Base-by-base conservation (phyloP, 2,797 vertebrate genomes). In the Lutjanus campechanus region DNA sequence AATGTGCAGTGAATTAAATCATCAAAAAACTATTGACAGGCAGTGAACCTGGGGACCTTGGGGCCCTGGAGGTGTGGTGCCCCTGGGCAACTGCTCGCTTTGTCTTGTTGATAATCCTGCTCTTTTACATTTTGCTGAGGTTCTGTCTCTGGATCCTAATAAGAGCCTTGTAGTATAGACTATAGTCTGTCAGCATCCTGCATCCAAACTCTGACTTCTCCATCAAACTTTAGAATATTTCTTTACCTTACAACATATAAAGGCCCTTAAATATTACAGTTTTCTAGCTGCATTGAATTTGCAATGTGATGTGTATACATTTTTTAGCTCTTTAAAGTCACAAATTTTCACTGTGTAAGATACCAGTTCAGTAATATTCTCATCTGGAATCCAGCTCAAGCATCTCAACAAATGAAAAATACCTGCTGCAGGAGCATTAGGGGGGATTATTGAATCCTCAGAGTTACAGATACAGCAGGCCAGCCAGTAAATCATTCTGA, bases 201-300 rank as follows among this genome's bases (percentile, higher is more conserved):
- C 40, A 22, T n/a, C 47, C 11, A 58, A 41, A 22, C 1, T 61
- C 20, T 16, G 17, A 36, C 29, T 36, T 16, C 16, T 64, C 55
- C 19, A 22, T 40, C 25, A 56, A 56, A 19, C 22, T 64, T 36
- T 16, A n/a, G 4, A 41, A 8, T 8, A 22, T 73, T 73, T 47
- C n/a, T 44, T 63, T 43, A 40, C 16, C 9, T 29, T 49, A 49
- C 44, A 68, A 76, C 15, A 50, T 58, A 20, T 59, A n/a, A 75
- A 59, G 16, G 16, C 20, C 19, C 16, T 15, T 43, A 2, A 11
- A 25, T 11, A 29, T 43, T 29, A 53, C n/a, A 51, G 29, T 50
- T 51, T 59, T 2, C 9, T 46, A 9, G 25, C 7, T 56, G 53
- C 15, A 7, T 13, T 44, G 19, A 68, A 36, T 13, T 16, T 72